Evolutionary conservation across 2,888 invertebrate species (phyloP).

Genomic region (Drosophila gaucha): DNA sequence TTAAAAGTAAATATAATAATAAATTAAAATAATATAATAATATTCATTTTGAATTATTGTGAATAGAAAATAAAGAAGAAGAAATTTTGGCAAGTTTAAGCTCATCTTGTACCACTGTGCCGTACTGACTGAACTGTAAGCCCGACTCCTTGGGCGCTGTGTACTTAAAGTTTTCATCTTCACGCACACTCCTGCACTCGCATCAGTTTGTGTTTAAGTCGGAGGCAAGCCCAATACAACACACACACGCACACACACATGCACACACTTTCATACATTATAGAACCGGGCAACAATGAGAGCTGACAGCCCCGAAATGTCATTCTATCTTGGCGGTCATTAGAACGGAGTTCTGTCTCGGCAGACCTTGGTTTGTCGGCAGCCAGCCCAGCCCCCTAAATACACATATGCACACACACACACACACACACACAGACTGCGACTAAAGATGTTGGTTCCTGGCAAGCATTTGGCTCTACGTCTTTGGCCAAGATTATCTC

Average conservation of each 20-base stretch:
- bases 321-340: slow-evolving; percentile 82
- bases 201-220: slow-evolving; percentile 23
- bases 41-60: too few species aligned
- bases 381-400: slow-evolving; percentile 25
- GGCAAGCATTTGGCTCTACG: slow-evolving; percentile 62
- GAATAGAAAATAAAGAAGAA: too few species aligned
- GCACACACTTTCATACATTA: neutral
- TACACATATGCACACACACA: slow-evolving; percentile 6
- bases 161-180: slow-evolving; percentile 78
- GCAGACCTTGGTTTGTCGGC: slow-evolving; percentile 51
- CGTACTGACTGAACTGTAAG: slow-evolving; percentile 27
- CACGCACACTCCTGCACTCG: slow-evolving; percentile 34
- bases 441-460: slow-evolving; percentile 61
- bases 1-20: too few species aligned
- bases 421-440: slow-evolving; percentile 19
- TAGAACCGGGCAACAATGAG: slow-evolving; percentile 71
- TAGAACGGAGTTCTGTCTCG: slow-evolving; percentile 73
- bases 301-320: slow-evolving; percentile 80
- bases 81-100: too few species aligned
- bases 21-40: too few species aligned
- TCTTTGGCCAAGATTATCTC: slow-evolving; percentile 78
- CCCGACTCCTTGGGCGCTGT: slow-evolving; percentile 57
- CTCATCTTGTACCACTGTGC: slow-evolving; percentile 55
- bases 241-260: neutral
- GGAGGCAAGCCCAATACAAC: slow-evolving; percentile 50